A percentile compares a stretch with the other conserved stretches of the same genome.
Conservation (phyloP, 2,888 invertebrate species). For the Lucinisca nassula region DNA sequence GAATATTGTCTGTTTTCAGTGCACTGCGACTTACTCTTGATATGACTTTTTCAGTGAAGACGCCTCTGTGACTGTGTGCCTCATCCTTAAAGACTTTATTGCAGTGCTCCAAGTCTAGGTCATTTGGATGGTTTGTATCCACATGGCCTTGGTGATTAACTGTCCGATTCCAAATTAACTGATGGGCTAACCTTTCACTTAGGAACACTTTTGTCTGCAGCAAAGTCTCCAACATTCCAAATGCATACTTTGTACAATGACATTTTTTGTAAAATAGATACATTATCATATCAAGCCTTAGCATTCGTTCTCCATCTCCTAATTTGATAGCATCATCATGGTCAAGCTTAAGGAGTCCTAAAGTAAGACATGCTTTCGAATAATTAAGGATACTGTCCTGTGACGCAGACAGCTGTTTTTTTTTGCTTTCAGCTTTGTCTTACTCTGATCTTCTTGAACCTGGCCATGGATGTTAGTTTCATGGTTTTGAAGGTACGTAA, state of each 20-base stretch:
- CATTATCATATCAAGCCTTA: conserved; percentile 30
- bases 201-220: conserved; percentile 36
- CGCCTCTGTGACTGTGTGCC: conserved; percentile 52
- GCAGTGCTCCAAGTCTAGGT: conserved; percentile 61
- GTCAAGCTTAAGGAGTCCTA: conserved; percentile 34
- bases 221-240: conserved; percentile 53
- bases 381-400: conserved; percentile 28
- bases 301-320: conserved; percentile 51
- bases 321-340: conserved; percentile 53
- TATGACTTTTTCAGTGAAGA: conserved; percentile 50
- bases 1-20: not conserved
- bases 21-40: conserved; percentile 40
- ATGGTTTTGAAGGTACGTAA: not conserved
- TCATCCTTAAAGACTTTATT: conserved; percentile 57
- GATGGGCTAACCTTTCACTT: conserved; percentile 33
- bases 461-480: too few relatives aligned
- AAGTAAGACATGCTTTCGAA: conserved; percentile 7
- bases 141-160: conserved; percentile 48
- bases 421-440: too few relatives aligned
- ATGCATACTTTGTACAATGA: conserved; percentile 59
- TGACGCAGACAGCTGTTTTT: too few relatives aligned
- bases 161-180: conserved; percentile 56
- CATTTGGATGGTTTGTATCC: conserved; percentile 61
- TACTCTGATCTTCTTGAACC: too few relatives aligned
- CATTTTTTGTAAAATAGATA: conserved; percentile 30